Percentiles rank a stretch among this genome's conserved stretches.
These are phyloP conservation scores for Collichthys lucidus DNA, from an alignment of 2,113 vertebrate genomes.

Conservation along the genomic window DNA sequence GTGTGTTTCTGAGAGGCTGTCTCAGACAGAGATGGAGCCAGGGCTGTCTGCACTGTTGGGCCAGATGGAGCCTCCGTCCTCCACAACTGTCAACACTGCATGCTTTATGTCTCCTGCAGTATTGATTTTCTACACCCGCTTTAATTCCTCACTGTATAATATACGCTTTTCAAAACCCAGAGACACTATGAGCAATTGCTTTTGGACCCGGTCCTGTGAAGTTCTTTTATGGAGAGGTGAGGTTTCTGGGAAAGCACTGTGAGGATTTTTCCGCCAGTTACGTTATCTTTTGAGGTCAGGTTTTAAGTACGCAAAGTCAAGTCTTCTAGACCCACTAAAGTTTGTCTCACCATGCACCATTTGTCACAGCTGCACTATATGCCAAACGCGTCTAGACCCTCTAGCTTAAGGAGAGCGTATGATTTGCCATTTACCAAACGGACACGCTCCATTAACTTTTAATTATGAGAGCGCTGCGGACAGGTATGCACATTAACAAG, in stretches of 20 bases:
- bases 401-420: constrained; percentile 43
- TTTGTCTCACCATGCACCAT: constrained; percentile 48
- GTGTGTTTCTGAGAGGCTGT: constrained; percentile 62
- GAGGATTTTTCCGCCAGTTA: constrained; percentile 8
- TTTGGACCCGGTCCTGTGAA: constrained; percentile 49
- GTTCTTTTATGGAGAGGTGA: constrained; percentile 34
- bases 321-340: constrained; percentile 12
- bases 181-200: constrained; percentile 66
- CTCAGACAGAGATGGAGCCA: constrained; percentile 72
- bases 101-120: constrained; percentile 81
- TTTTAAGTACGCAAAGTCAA: constrained; percentile 51
- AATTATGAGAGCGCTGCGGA: constrained; percentile 58
- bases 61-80: constrained; percentile 73
- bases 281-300: constrained; percentile 33
- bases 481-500: constrained; percentile 64
- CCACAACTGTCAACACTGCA: constrained; percentile 73
- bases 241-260: constrained; percentile 31
- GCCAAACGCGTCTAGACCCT: not conserved
- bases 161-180: constrained; percentile 71
- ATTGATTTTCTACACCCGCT: constrained; percentile 79
- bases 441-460: constrained; percentile 73
- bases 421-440: constrained; percentile 61
- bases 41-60: constrained; percentile 69
- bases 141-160: constrained; percentile 74
- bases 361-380: constrained; percentile 22